A percentile compares a stretch with the other conserved stretches of the same genome.
These are phyloP conservation scores for Epistrophella euchroma DNA, from an alignment of 2,888 invertebrate genomes.

Conservation along the genomic window DNA sequence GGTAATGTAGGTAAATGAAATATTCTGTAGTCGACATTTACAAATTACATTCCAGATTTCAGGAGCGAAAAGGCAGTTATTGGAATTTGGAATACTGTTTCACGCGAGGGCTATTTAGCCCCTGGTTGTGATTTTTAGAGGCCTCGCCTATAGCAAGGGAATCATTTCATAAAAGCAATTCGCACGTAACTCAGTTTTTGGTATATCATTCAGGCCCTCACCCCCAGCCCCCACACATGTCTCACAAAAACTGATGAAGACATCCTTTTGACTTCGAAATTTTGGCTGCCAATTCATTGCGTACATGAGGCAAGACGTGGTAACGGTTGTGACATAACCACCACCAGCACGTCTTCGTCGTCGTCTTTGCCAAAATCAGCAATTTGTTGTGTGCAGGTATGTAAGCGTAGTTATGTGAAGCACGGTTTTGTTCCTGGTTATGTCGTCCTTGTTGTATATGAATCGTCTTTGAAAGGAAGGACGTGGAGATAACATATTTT, in stretches of 20 bases:
- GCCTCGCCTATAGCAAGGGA: constrained; percentile 56
- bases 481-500: constrained; percentile 48
- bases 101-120: constrained; percentile 51
- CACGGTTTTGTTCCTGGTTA: neutral
- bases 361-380: constrained; percentile 65
- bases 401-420: constrained; percentile 18
- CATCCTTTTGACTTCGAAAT: constrained; percentile 70
- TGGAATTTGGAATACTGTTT: constrained; percentile 27
- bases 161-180: constrained; percentile 74
- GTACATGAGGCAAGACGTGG: constrained; percentile 8
- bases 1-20: constrained; percentile 49
- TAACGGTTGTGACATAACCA: constrained; percentile 2
- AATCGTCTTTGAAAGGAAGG: neutral
- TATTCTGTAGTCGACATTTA: constrained; percentile 61
- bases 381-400: constrained; percentile 64
- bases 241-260: constrained; percentile 61
- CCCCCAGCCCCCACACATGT: neutral
- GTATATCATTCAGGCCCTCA: constrained; percentile 17
- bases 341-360: constrained; percentile 32
- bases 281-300: constrained; percentile 67
- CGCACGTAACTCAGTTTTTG: constrained; percentile 68
- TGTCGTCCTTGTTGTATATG: neutral
- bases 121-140: constrained; percentile 59
- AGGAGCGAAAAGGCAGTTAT: constrained; percentile 21
- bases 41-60: constrained; percentile 65